Base-by-base conservation (phyloP, 2,113 vertebrate genomes). In the Perognathus longimembris region DNA sequence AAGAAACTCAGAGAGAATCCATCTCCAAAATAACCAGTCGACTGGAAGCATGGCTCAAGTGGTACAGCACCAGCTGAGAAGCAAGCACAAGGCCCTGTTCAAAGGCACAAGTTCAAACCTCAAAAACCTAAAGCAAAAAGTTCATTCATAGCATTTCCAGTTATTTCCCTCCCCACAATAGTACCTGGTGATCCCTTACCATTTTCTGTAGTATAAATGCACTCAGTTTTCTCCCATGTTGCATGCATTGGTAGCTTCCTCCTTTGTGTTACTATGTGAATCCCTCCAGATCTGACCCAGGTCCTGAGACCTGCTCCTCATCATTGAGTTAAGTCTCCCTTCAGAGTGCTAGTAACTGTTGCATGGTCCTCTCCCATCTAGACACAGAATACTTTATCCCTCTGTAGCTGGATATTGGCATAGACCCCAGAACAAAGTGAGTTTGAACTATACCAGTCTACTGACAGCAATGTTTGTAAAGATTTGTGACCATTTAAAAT, bases 81-180 rank as follows among this genome's bases (percentile, higher is more conserved):
- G 50, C 50, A 54, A 54, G 50, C 50, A 18, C 50, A 54, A 54
- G 17, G 7, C 14, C 50, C 50, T 54, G 50, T 54, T 54, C 50
- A 54, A 54, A 12, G 50, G 50, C 15, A 54, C 15, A 54, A 54
- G 50, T 54, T 12, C 50, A 54, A 54, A 54, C 50, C 50, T 54
- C 14, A 54, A 54, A n/a, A 54, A 12, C 50, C 14, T 54, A 54
- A 54, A 54, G 11, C 45, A 54, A 4, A 8, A 40, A 9, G 26
- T 59, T 32, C 80, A 17, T 36, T 34, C 0, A 8, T 21, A 40
- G 17, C 11, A 2, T 26, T 70, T 20, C 78, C 6, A 0, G 40
- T 8, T 4, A 0, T 6, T n/a, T 24, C 14, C 18, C 18, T 7
- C n/a, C 28, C 26, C 64, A 4, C 0, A 0, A 24, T 7, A 10